A percentile compares a stretch with the other conserved stretches of the same genome.
Evolutionary conservation across 2,797 vertebrate species (phyloP).

Genomic region (Lacerta viridis): DNA sequence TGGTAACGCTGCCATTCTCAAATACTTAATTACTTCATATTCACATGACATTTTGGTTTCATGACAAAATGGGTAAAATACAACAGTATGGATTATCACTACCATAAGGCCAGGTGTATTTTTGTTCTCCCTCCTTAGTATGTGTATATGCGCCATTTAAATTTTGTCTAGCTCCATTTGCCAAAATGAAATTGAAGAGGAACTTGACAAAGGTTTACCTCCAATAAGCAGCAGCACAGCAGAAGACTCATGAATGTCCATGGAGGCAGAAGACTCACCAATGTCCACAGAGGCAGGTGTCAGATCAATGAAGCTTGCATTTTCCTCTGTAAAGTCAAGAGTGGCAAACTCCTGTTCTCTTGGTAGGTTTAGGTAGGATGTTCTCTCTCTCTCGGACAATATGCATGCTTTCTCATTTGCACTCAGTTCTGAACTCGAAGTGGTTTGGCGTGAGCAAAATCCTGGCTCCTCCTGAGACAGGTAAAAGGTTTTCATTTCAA

Average conservation of each 20-base stretch:
- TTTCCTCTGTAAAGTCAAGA: background rate
- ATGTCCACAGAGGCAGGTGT: background rate
- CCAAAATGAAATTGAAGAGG: constrained; percentile 81
- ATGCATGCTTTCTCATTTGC: background rate
- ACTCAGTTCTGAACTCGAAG: constrained; percentile 40
- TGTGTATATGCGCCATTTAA: background rate
- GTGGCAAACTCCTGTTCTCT: constrained; percentile 37
- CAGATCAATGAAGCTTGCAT: rapidly evolving
- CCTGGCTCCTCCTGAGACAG: constrained; percentile 12
- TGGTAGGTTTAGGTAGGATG: background rate
- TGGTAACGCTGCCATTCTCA: no score
- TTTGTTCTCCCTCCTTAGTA: background rate
- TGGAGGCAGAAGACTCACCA: constrained; percentile 55
- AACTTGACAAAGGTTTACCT: constrained; percentile 81
- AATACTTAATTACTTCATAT: background rate
- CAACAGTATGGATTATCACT: background rate
- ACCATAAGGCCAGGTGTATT: background rate
- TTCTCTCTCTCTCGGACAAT: constrained; percentile 24
- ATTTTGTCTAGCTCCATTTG: constrained; percentile 79
- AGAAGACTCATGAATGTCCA: constrained; percentile 68
- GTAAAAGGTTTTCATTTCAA: constrained; percentile 87
- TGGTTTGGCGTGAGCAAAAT: constrained; percentile 38
- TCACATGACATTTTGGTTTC: background rate
- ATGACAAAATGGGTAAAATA: background rate
- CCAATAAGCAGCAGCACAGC: constrained; percentile 87